Base-by-base conservation (phyloP, 1,140 invertebrate species). In the Drosophila lacertosa region DNA sequence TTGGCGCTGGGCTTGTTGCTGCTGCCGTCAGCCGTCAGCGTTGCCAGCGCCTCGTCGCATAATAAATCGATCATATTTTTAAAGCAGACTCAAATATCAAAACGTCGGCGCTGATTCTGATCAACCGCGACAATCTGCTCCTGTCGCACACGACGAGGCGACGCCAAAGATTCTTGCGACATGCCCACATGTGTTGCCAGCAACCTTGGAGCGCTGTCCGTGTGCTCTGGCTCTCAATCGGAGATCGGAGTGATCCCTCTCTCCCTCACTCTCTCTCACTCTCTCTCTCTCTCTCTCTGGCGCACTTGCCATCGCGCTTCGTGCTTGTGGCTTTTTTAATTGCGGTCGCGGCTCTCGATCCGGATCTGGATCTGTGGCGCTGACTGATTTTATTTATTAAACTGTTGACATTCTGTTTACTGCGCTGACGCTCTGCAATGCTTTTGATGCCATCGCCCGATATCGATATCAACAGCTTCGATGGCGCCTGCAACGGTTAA, bases 21-120 rank as follows among this genome's bases (percentile, higher is more conserved):
- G 67, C n/a, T 39, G 48, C 63, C 33, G 55, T 15, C 32, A 33
- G 65, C 68, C 65, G 62, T 40, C 48, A 59, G 33, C 24, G 39
- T 45, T 64, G 48, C 57, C 62, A 66, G 67, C 80, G 65, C 77
- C 42, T 65, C 33, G 58, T 64, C 74, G 74, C 70, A 88, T 88
- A 88, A 88, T 88, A 88, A 89, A 88, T 88, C 82, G 82, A 88
- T 88, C 82, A 88, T 88, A 88, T 78, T 89, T 89, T 62, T 88
- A 58, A 65, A 24, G 53, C 50, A 55, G 74, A 68, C 77, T 77
- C 69, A 71, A 86, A 82, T 77, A 88, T 77, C 62, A 75, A 74
- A 88, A 64, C 55, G 70, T 84, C 79, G 58, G 57, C 74, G 54
- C 77, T 63, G 77, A 80, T 77, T 80, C 69, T 35, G 74, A 78